Evolutionary conservation across 2,888 invertebrate genomes (phyloP).

Genomic region (Heliconius erato): DNA sequence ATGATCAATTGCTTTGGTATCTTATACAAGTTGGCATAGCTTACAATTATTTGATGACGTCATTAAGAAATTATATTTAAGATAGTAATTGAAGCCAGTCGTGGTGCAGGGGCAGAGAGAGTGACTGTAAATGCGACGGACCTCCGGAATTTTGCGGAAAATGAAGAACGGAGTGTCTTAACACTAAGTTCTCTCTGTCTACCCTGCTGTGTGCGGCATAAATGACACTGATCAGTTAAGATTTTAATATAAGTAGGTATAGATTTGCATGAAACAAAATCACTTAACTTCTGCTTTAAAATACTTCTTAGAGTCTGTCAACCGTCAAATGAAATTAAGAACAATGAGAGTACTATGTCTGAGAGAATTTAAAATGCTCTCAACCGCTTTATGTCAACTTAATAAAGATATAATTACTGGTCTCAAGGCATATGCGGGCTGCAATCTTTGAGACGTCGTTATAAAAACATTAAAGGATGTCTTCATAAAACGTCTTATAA

Average conservation of each 20-base stretch:
- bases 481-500: conserved; percentile 36
- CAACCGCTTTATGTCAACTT: conserved; percentile 34
- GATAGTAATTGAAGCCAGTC: no score
- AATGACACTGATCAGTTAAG: no score
- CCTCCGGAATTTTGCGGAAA: no score
- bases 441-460: conserved; percentile 43
- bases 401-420: conserved; percentile 39
- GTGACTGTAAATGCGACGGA: no score
- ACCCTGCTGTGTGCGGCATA: no score
- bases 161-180: no score
- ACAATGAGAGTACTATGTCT: conserved; percentile 33
- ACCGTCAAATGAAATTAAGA: conserved; percentile 26
- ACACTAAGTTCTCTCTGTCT: no score
- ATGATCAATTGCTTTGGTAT: conserved; percentile 45
- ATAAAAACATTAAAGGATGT: conserved; percentile 38
- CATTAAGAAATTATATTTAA: background rate
- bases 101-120: no score
- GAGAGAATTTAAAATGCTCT: conserved; percentile 41
- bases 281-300: conserved; percentile 2
- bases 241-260: no score
- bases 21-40: conserved; percentile 10
- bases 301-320: conserved; percentile 10
- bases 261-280: background rate
- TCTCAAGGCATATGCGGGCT: conserved; percentile 49
- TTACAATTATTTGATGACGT: conserved; percentile 18